Base-by-base conservation (phyloP, 2,888 invertebrate species). In the Lumbricus terrestris region DNA sequence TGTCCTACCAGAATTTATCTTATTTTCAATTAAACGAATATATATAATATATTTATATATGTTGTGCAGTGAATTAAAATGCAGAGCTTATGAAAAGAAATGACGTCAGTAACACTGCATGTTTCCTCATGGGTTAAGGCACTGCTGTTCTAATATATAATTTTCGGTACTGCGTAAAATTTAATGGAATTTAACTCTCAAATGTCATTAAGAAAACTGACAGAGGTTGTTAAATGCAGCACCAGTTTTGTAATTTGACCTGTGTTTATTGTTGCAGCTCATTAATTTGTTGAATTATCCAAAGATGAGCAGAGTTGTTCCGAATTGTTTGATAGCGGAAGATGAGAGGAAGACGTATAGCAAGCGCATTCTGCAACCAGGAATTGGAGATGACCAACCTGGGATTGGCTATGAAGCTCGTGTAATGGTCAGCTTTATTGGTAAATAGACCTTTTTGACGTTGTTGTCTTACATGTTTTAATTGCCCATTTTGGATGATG, bases 321-420 rank as follows among this genome's bases (percentile, higher is more conserved):
- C 69, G n/a, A 85, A 85, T 85, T 85, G 85, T 37, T 35, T 85
- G 34, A 37, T 85, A 85, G 37, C 34, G 8, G 85, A 85, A 34
- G 37, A 85, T 15, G 90, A 89, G 34, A 92, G 92, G 83, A 92
- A 92, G 47, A 90, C 91, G 23, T 92, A 91, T 88, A 91, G 88
- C 38, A 92, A 92, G 40, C 92, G 92, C 83, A 89, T 90, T 18
- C 38, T 92, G 35, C 89, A 88, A 82, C 85, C 90, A 33, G 92
- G 92, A 16, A 42, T 33, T 38, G 92, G 92, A 33, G 92, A 91
- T 38, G 33, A 23, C 18, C 90, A 88, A 13, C 91, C 92, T 38
- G 92, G 91, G 83, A 92, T 92, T 83, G 92, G 92, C 1, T 90
- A 92, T 34, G 89, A 91, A 23, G 91, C 91, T 82, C 47, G 88